phyloP scores from a whole-genome alignment of 2,113 vertebrate genomes.

The Neodon shergylaensis region DNA sequence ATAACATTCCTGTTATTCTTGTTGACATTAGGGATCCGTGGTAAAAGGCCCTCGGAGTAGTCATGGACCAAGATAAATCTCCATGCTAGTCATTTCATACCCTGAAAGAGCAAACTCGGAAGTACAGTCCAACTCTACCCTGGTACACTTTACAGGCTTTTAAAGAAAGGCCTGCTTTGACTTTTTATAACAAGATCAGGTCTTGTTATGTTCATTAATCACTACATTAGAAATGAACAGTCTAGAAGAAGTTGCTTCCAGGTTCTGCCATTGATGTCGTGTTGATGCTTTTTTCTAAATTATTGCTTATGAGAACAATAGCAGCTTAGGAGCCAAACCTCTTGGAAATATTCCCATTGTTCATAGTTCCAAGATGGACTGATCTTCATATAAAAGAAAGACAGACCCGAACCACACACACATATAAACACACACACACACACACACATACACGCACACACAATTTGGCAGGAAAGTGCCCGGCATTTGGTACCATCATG shows the following conservation, averaged over 20 bases:
- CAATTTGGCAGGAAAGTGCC: neutral
- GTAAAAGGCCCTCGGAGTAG: neutral
- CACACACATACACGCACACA: rapidly evolving
- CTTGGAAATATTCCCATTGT: neutral
- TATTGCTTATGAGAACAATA: neutral
- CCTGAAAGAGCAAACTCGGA: neutral
- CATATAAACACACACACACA: neutral
- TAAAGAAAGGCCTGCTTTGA: neutral
- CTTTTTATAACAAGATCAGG: neutral
- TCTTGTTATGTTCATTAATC: neutral
- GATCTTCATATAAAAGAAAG: neutral
- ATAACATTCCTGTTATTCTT: neutral
- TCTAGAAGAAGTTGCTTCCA: neutral
- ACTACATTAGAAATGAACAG: neutral
- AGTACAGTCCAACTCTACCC: no score
- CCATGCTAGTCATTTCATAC: neutral
- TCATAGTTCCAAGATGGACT: neutral
- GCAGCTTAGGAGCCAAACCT: neutral
- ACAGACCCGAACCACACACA: neutral
- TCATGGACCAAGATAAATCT: neutral
- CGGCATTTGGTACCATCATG: neutral
- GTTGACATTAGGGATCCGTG: neutral
- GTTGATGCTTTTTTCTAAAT: conserved; percentile 27
- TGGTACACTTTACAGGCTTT: neutral
- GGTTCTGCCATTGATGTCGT: neutral